Percentiles rank a stretch among this genome's conserved stretches.
Evolutionary conservation across 2,113 vertebrate genomes (phyloP).

Genomic region (Rousettus leschenaultii): DNA sequence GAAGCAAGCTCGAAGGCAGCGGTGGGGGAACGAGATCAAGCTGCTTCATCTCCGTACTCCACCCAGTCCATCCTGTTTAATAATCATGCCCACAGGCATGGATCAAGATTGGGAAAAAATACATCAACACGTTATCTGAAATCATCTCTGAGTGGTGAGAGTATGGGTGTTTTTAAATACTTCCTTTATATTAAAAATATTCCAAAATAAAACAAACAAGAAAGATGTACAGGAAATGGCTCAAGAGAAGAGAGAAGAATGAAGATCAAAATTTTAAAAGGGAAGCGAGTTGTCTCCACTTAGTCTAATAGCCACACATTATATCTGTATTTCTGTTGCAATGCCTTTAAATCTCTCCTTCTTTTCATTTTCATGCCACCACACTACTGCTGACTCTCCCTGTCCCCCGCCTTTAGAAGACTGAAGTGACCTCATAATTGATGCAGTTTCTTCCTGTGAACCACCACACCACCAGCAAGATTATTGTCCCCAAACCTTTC

Average conservation of each 20-base stretch:
- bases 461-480: neutral
- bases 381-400: neutral
- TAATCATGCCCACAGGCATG: neutral
- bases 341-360: neutral
- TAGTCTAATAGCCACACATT: neutral
- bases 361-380: neutral
- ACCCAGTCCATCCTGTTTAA: neutral
- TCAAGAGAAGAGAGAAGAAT: neutral
- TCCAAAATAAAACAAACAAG: neutral
- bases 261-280: neutral
- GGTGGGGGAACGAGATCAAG: neutral
- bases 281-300: neutral
- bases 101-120: neutral
- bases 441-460: neutral
- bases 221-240: neutral
- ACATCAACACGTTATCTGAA: neutral
- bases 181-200: neutral
- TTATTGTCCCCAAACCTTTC: neutral
- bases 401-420: neutral
- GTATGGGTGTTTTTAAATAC: neutral
- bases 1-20: neutral
- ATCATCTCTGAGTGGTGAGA: neutral
- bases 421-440: neutral
- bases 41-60: neutral
- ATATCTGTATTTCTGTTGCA: neutral